phyloP scores from a whole-genome alignment of 2,113 vertebrate genomes.

The Pseudorhombus dupliciocellatus region DNA sequence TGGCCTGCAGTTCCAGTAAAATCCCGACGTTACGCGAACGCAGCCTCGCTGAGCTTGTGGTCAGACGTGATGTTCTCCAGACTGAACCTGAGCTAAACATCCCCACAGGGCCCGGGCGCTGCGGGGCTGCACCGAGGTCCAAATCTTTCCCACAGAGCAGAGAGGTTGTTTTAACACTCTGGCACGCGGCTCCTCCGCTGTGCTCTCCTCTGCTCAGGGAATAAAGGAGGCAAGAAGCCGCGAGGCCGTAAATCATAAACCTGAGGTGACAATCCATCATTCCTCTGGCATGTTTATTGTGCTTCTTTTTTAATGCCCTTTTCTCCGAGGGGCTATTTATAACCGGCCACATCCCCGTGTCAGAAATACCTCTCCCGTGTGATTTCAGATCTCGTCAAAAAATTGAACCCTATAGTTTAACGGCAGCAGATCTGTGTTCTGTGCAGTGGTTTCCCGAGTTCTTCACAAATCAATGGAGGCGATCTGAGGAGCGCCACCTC shows the following conservation, averaged over 20 bases:
- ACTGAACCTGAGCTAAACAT: constrained; percentile 51
- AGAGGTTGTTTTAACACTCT: constrained; percentile 67
- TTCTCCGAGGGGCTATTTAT: constrained; percentile 65
- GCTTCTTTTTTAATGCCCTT: constrained; percentile 59
- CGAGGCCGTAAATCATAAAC: constrained; percentile 74
- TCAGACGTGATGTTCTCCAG: constrained; percentile 32
- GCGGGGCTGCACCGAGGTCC: constrained; percentile 39
- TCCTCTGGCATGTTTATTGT: constrained; percentile 75
- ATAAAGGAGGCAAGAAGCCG: constrained; percentile 65
- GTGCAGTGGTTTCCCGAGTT: background rate
- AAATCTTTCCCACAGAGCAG: constrained; percentile 54
- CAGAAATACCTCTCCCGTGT: constrained; percentile 41
- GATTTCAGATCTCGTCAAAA: constrained; percentile 23
- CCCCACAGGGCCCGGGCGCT: constrained; percentile 37
- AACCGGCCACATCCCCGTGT: constrained; percentile 60
- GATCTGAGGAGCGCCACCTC: constrained; percentile 4
- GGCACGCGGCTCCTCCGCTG: constrained; percentile 62
- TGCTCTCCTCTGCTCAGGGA: constrained; percentile 44
- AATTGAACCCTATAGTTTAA: constrained; percentile 30
- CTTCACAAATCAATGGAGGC: background rate
- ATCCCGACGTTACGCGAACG: constrained; percentile 37
- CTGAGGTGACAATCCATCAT: constrained; percentile 71
- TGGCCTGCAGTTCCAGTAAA: constrained; percentile 47
- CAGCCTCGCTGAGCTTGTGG: constrained; percentile 42
- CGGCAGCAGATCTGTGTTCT: background rate